Conservation (phyloP, 2,797 vertebrate genomes). For the Gymnopithys bicolor region DNA sequence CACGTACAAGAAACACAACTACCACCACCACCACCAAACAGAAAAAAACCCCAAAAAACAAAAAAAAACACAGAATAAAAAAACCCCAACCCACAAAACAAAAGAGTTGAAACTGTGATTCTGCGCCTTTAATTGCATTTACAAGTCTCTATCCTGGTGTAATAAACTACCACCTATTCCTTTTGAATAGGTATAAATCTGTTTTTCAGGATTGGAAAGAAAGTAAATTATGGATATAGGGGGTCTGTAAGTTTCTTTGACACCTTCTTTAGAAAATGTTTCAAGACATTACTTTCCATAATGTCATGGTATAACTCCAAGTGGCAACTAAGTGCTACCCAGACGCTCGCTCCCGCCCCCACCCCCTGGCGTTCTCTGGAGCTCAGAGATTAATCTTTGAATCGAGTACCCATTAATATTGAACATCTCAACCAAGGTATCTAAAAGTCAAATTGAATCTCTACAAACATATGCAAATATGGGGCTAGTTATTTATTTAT, state of each 20-base stretch:
- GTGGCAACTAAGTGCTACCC: not conserved
- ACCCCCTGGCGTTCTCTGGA: not conserved
- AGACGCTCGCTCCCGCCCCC: accelerated
- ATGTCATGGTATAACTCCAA: not conserved
- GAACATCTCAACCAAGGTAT: not conserved
- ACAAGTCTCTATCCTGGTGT: not conserved
- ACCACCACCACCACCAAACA: not conserved
- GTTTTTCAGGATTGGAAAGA: not conserved
- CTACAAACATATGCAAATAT: slow-evolving; percentile 30
- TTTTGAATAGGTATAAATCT: not conserved
- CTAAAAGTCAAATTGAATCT: slow-evolving; percentile 36
- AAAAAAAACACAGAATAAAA: not conserved
- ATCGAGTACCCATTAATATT: slow-evolving; percentile 3
- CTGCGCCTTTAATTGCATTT: not conserved
- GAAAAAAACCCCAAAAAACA: not conserved
- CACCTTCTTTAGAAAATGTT: not conserved
- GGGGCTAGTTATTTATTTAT: slow-evolving; percentile 27
- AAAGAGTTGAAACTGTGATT: not conserved
- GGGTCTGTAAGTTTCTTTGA: not conserved
- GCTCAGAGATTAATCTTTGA: not conserved
- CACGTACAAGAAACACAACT: not conserved
- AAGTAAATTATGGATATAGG: not conserved
- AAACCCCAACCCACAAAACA: too few species aligned
- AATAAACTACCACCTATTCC: not conserved
- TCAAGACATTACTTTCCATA: not conserved